Percentiles rank a stretch among this genome's conserved stretches.
These are phyloP conservation scores for Salarias fasciatus DNA, from an alignment of 2,797 vertebrate genomes.

Conservation along the genomic window DNA sequence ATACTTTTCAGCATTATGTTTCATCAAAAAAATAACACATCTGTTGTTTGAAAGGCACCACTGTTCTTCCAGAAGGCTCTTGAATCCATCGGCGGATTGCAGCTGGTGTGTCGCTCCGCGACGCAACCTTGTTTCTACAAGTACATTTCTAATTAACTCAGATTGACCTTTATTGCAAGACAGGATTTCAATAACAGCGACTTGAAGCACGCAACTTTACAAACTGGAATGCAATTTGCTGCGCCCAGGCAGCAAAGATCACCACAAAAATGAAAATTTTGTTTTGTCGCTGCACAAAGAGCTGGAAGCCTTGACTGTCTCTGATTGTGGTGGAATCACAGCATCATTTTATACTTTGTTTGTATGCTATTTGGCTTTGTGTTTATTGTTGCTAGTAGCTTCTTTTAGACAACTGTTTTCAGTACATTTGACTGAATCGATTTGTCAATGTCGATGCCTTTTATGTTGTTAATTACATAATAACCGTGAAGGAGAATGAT, in stretches of 20 bases:
- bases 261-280: slow-evolving; percentile 1
- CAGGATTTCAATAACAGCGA: slow-evolving; percentile 47
- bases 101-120: neutral
- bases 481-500: too few relatives aligned
- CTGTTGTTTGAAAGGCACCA: too few relatives aligned
- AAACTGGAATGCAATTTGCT: slow-evolving; percentile 14
- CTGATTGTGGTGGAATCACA: too few relatives aligned
- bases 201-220: slow-evolving; percentile 33
- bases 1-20: neutral
- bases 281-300: neutral
- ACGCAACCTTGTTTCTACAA: slow-evolving; percentile 25
- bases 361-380: too few relatives aligned
- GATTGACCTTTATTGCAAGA: slow-evolving; percentile 53
- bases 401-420: too few relatives aligned
- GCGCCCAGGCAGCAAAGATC: neutral
- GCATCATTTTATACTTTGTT: too few relatives aligned
- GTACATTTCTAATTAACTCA: slow-evolving; percentile 46
- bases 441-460: too few relatives aligned
- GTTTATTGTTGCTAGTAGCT: too few relatives aligned
- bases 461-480: too few relatives aligned
- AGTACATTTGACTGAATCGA: too few relatives aligned
- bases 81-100: slow-evolving; percentile 1
- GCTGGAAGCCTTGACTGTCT: neutral
- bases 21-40: neutral
- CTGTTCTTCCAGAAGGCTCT: too few relatives aligned